Percentiles rank a stretch among this genome's conserved stretches.
These are phyloP conservation scores for Cirrhinus mrigala DNA, from an alignment of 2,797 vertebrate genomes.

Conservation along the genomic window DNA sequence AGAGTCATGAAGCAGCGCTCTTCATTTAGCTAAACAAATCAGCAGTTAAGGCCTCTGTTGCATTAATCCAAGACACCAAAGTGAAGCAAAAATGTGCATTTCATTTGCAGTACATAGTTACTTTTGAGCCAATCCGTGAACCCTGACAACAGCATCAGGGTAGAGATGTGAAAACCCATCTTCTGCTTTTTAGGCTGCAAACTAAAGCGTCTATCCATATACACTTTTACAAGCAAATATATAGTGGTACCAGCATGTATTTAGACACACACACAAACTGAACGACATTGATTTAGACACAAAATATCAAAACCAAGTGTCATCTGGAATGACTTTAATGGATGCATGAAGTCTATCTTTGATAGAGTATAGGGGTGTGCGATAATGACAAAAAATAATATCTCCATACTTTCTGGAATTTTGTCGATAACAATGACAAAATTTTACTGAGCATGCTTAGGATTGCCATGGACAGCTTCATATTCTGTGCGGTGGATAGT, in stretches of 20 bases:
- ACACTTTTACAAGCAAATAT: neutral
- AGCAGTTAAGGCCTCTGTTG: constrained; percentile 63
- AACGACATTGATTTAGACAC: neutral
- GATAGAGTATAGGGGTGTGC: too few relatives aligned
- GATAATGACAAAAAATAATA: too few relatives aligned
- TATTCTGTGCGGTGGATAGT: too few relatives aligned
- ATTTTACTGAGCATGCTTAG: too few relatives aligned
- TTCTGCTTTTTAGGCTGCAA: neutral
- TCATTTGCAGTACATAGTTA: constrained; percentile 8
- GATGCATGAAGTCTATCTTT: neutral
- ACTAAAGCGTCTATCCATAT: neutral
- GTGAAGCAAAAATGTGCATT: neutral
- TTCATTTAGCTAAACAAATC: constrained; percentile 72
- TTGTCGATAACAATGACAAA: too few relatives aligned
- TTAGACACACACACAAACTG: neutral
- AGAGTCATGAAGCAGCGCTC: constrained; percentile 55
- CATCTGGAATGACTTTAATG: neutral
- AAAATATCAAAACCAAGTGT: neutral
- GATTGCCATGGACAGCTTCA: too few relatives aligned
- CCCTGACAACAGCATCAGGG: constrained; percentile 14
- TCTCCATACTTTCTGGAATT: too few relatives aligned
- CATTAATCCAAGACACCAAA: constrained; percentile 10
- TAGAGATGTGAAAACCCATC: constrained; percentile 22
- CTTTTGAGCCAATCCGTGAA: neutral
- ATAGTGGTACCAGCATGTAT: neutral